phyloP scores from a whole-genome alignment of 1,140 invertebrate genomes.

The Papilio dardanus region DNA sequence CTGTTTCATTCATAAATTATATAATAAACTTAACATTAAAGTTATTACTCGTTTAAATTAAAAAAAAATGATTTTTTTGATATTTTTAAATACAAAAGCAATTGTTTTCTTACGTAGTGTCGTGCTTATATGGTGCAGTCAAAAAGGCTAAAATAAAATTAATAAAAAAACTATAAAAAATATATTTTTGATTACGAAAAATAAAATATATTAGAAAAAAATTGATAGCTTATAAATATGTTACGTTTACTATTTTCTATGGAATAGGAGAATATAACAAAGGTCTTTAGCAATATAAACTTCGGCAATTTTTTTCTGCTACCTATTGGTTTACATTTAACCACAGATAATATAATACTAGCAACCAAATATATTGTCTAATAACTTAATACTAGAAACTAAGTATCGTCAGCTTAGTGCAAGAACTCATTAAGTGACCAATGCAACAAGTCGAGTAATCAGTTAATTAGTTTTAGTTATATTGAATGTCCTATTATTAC shows the following conservation, averaged over 20 bases:
- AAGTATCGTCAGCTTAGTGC: too few relatives aligned
- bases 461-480: too few relatives aligned
- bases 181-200: background rate
- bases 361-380: too few relatives aligned
- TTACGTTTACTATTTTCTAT: background rate
- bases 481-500: too few relatives aligned
- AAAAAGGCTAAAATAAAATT: background rate
- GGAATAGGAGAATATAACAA: background rate
- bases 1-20: conserved; percentile 10
- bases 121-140: background rate
- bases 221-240: background rate
- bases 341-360: too few relatives aligned
- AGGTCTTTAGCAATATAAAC: background rate
- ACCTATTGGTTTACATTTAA: too few relatives aligned
- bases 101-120: background rate
- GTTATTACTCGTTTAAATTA: background rate
- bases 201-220: background rate
- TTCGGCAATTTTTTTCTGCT: background rate
- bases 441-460: too few relatives aligned
- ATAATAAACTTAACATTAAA: background rate
- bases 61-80: background rate
- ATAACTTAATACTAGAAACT: too few relatives aligned
- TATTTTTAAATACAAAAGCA: background rate
- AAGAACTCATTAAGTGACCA: too few relatives aligned
- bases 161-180: background rate